Evolutionary conservation across 2,888 invertebrate species (phyloP).

Genomic region (Diadromus collaris): DNA sequence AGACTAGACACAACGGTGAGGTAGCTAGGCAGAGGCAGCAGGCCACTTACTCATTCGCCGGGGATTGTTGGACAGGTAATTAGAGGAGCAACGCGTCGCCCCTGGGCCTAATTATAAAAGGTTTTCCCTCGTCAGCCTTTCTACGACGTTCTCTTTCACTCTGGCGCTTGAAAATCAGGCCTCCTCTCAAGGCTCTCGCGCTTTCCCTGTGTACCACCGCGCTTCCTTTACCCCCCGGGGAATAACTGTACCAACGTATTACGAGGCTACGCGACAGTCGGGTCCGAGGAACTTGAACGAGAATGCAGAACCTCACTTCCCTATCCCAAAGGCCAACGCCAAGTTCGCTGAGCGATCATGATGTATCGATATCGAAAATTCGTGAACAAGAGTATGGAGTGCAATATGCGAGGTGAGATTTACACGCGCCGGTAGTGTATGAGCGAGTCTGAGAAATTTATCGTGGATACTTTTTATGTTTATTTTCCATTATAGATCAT

Average conservation of each 20-base stretch:
- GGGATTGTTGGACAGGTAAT: conserved; percentile 79
- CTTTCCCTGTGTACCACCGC: conserved; percentile 40
- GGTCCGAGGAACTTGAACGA: conserved; percentile 13
- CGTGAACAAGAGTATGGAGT: not conserved
- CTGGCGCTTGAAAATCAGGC: conserved; percentile 47
- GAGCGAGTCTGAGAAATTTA: not conserved
- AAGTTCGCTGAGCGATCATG: conserved; percentile 66
- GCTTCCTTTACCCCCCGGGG: conserved; percentile 21
- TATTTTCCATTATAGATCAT: too few relatives aligned
- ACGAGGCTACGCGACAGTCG: conserved; percentile 25
- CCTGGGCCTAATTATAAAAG: conserved; percentile 79
- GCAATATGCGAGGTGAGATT: not conserved
- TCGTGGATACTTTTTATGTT: not conserved
- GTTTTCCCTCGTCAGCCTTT: conserved; percentile 58
- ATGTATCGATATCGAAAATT: conserved; percentile 62
- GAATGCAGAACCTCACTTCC: not conserved
- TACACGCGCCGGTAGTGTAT: not conserved
- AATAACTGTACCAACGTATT: conserved; percentile 53
- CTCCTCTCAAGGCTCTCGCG: conserved; percentile 51
- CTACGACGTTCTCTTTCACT: conserved; percentile 54
- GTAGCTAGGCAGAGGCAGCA: conserved; percentile 53
- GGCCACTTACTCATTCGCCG: conserved; percentile 76
- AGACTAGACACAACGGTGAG: conserved; percentile 41
- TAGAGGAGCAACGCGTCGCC: conserved; percentile 78
- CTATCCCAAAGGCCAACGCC: conserved; percentile 53